Evolutionary conservation across 2,888 invertebrate species (phyloP), one percentile per base, ranked within the genome.

Genomic region (Neocrepidodera transversa): DNA sequence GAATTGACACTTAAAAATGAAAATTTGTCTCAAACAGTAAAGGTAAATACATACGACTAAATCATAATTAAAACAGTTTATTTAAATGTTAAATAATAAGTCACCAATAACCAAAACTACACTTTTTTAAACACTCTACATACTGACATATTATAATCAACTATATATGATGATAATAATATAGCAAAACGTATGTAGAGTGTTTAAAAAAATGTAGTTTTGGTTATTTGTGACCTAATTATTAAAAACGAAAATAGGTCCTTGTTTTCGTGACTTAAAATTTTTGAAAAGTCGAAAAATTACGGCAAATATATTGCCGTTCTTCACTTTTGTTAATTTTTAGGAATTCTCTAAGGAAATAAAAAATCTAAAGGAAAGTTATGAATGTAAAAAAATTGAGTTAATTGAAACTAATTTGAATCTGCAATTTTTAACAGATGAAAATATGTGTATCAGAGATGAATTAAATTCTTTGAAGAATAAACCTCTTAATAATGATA

Each of bases 391-490:
- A 59, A 67, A 64, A 35, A 55, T 68, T 2, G 76, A 77, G 62
- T 45, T 75, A 3, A 20, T 48, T 6, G 72, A 76, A 65, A 59
- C 68, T 1, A 70, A 70, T 35, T 48, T 54, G 14, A 56, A 72
- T 36, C 64, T 69, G 18, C 67, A 72, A 53, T 69, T 65, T 53
- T 58, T 78, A 2, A 73, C 72, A 60, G 76, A 77, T 59, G 75
- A 76, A 13, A 35, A 69, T 4, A 30, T 69, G 5, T 61, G 68
- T 60, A 45, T 69, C 4, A 71, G 73, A 54, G 60, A 42, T 30
- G 74, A 78, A 65, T 55, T 77, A 26, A 74, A 75, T 32, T 43
- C 64, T 10, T 23, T 69, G 3, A 76, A 70, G 67, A 69, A 55
- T 53, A 71, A 70, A 62, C 76, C 76, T 2, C 51, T 73, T 13